phyloP scores from a whole-genome alignment of 2,113 vertebrate genomes.

The Anolis sagrei region DNA sequence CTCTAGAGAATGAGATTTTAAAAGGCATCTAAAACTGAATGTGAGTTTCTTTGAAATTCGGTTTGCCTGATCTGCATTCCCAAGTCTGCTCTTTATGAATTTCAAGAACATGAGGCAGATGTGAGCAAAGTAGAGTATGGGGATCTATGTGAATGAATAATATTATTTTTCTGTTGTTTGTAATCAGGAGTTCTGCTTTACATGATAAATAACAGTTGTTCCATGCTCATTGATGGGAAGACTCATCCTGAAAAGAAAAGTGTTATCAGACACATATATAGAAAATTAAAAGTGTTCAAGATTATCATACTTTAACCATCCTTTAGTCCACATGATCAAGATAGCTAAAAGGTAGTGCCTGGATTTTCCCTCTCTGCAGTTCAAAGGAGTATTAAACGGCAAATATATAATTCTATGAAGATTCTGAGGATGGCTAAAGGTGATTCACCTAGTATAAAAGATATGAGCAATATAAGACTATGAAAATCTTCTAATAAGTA shows the following conservation, averaged over 20 bases:
- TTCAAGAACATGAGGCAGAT: neutral
- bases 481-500: neutral
- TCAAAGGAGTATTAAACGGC: neutral
- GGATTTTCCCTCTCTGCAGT: neutral
- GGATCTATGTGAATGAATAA: neutral
- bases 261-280: neutral
- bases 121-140: neutral
- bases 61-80: conserved; percentile 33
- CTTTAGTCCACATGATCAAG: neutral
- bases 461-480: neutral
- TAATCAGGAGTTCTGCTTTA: neutral
- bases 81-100: neutral
- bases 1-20: conserved; percentile 41
- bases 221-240: neutral
- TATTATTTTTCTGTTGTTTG: neutral
- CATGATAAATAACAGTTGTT: neutral
- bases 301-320: neutral
- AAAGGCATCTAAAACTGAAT: conserved; percentile 36
- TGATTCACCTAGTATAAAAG: neutral
- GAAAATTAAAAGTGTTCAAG: neutral
- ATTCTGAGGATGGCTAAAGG: neutral
- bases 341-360: neutral
- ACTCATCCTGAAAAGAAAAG: neutral
- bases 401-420: neutral
- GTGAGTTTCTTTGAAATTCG: conserved; percentile 39